A percentile compares a stretch with the other conserved stretches of the same genome.
Evolutionary conservation across 2,797 vertebrate genomes (phyloP).

Genomic region (Peromyscus eremicus): DNA sequence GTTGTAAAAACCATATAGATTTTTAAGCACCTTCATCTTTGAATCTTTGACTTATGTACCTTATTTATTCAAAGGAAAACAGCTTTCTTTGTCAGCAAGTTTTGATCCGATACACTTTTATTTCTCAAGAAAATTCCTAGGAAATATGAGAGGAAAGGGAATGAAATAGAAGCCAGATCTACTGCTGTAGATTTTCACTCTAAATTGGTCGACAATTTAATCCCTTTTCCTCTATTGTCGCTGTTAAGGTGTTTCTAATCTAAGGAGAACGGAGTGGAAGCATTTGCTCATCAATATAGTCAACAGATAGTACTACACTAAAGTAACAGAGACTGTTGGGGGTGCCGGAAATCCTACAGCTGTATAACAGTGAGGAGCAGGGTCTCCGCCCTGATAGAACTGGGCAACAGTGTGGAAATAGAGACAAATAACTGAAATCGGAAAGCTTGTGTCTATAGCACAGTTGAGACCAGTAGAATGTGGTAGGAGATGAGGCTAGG

Average conservation of each 20-base stretch:
- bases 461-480: not conserved
- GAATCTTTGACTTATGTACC: constrained; percentile 49
- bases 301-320: not conserved
- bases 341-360: not conserved
- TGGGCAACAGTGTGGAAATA: not conserved
- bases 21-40: constrained; percentile 78
- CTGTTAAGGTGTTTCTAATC: not conserved
- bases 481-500: not conserved
- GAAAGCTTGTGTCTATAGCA: not conserved
- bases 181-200: constrained; percentile 50
- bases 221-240: not conserved
- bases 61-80: constrained; percentile 53
- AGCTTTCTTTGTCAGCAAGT: not conserved
- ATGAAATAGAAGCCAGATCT: constrained; percentile 8
- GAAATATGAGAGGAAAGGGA: not conserved
- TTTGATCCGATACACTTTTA: constrained; percentile 27
- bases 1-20: constrained; percentile 54
- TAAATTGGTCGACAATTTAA: not conserved
- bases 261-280: not conserved
- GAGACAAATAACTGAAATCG: not conserved
- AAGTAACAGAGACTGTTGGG: not conserved
- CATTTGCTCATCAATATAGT: not conserved
- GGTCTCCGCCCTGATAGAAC: accelerated
- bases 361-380: not conserved
- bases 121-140: constrained; percentile 55